Evolutionary conservation across 2,888 invertebrate genomes (phyloP).

Genomic region (Nephrocerus scutellatus): DNA sequence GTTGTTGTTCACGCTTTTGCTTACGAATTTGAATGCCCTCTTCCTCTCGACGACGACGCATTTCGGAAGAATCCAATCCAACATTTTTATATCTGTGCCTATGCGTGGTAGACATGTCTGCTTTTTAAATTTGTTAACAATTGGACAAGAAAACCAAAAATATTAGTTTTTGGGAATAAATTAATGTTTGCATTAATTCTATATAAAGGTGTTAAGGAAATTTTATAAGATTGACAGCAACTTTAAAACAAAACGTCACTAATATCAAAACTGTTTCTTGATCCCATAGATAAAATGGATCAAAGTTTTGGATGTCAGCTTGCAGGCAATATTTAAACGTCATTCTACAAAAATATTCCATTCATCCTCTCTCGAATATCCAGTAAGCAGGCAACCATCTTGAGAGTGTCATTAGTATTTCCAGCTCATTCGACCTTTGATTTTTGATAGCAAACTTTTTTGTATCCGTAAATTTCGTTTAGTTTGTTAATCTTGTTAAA

Average conservation of each 20-base stretch:
- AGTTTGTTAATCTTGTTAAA: too few relatives aligned
- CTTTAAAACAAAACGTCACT: too few relatives aligned
- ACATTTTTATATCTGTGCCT: conserved; percentile 92
- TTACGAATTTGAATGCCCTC: conserved; percentile 94
- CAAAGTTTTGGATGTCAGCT: too few relatives aligned
- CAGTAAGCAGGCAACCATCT: conserved; percentile 28
- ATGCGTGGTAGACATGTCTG: conserved; percentile 70
- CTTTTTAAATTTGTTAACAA: background rate
- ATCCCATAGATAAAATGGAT: too few relatives aligned
- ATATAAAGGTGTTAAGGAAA: background rate
- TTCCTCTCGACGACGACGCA: conserved; percentile 86
- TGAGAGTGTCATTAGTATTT: conserved; percentile 25
- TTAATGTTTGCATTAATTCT: background rate
- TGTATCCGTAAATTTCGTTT: too few relatives aligned
- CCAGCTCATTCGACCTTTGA: too few relatives aligned
- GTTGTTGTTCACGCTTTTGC: conserved; percentile 90
- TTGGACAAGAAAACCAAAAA: background rate
- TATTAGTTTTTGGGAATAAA: background rate
- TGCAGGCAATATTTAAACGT: too few relatives aligned
- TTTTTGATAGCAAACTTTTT: too few relatives aligned
- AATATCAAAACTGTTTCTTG: too few relatives aligned
- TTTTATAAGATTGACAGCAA: too few relatives aligned
- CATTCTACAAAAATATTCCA: too few relatives aligned
- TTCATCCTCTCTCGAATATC: too few relatives aligned
- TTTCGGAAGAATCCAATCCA: conserved; percentile 84